phyloP scores from a whole-genome alignment of 2,797 vertebrate genomes.

The Ispidina picta region DNA sequence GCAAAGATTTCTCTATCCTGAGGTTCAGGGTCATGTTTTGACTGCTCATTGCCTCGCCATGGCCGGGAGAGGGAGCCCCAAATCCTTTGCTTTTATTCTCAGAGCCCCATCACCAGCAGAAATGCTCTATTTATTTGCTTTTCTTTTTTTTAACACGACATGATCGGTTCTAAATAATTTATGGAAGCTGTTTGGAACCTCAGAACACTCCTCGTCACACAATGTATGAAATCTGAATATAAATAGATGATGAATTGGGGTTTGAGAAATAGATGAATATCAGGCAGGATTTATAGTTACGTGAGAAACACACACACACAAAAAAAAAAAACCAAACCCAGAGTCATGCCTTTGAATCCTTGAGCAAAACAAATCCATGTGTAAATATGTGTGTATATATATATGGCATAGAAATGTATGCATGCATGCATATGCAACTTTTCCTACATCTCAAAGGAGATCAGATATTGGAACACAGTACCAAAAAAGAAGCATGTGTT shows the following conservation, averaged over 20 bases:
- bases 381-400: background rate
- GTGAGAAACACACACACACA: background rate
- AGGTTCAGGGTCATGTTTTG: background rate
- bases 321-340: background rate
- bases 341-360: background rate
- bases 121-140: background rate
- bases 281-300: background rate
- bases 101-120: background rate
- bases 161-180: slow-evolving; percentile 33
- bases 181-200: slow-evolving; percentile 31
- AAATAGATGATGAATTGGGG: background rate
- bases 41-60: fast-evolving
- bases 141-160: background rate
- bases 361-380: background rate
- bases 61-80: slow-evolving; percentile 43
- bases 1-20: background rate
- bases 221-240: slow-evolving; percentile 1
- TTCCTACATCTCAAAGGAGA: background rate
- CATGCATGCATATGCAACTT: background rate
- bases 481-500: background rate
- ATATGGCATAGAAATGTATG: background rate
- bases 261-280: slow-evolving; percentile 18
- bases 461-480: background rate
- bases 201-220: background rate
- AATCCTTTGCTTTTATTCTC: background rate